Evolutionary conservation across 2,797 vertebrate species (phyloP), one percentile per base, ranked within the genome.

Genomic region (Xyrichtys novacula): DNA sequence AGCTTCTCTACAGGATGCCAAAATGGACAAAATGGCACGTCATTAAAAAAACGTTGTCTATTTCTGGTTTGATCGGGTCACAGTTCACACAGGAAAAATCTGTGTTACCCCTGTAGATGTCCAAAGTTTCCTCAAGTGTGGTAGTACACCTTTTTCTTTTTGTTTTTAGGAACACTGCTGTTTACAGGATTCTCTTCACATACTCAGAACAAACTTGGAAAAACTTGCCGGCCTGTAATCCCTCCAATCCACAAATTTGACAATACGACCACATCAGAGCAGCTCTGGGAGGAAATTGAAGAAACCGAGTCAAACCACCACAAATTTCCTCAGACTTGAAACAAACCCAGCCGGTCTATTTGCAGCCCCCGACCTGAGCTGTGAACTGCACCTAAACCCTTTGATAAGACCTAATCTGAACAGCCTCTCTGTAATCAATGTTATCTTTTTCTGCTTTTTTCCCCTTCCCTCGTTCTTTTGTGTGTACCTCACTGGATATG

Each of bases 371-470:
- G 7, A 67, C 56, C 66, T 65, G 62, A 78, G 19, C 80, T 55
- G 53, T 74, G 78, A 68, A 68, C 71, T 78, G 70, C 54, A 64
- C 62, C 72, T 52, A 76, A 61, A 77, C 66, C 77, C 71, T 68
- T 65, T 72, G 56, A 81, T 68, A 60, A 66, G 68, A 5, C 39
- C 6, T 72, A 66, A 83, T 85, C 56, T 59, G 55, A 46, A 60
- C 9, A 9, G 63, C 61, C 56, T 38, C 61, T 67, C 10, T 0
- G 15, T 83, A 71, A 85, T 88, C 75, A 74, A 22, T 64, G 77
- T 80, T 85, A 74, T 87, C 74, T 76, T 75, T 77, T 66, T 71
- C 9, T 0, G 7, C 4, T 7, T 52, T 64, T 65, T 75, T 64
- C 67, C 65, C 67, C 49, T 61, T 65, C 74, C 69, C 71, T 72